Evolutionary conservation across 2,797 vertebrate genomes (phyloP).

Genomic region (Artibeus lituratus): DNA sequence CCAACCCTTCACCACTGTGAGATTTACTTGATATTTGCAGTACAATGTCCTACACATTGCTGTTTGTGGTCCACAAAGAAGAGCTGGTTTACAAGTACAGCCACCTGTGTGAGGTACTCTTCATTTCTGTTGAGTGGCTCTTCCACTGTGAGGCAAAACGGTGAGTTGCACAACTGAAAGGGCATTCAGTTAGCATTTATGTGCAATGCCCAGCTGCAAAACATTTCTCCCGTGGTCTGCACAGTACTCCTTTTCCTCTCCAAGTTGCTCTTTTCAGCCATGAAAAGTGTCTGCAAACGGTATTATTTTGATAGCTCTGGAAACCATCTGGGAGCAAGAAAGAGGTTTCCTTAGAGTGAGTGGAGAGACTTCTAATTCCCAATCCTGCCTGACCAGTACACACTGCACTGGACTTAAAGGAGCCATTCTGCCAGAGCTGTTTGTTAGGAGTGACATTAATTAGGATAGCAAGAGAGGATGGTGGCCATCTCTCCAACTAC

Average conservation of each 20-base stretch:
- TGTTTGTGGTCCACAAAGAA: not conserved
- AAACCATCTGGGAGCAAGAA: conserved; percentile 61
- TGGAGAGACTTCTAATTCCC: not conserved
- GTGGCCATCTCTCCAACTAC: not conserved
- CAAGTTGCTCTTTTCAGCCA: conserved; percentile 46
- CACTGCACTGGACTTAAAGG: not conserved
- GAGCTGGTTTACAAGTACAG: conserved; percentile 16
- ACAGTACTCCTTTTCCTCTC: conserved; percentile 20
- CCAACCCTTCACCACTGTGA: not conserved
- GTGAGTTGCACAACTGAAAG: conserved; percentile 13
- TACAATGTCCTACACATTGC: not conserved
- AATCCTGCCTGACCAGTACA: not conserved
- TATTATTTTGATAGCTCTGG: conserved; percentile 66
- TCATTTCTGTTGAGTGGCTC: conserved; percentile 10
- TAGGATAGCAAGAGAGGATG: not conserved
- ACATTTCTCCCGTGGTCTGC: not conserved
- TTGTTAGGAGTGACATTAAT: not conserved
- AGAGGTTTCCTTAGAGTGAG: conserved; percentile 21
- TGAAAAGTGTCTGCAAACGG: conserved; percentile 51
- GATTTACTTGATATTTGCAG: not conserved
- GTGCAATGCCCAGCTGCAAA: conserved; percentile 41
- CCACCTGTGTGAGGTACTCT: not conserved
- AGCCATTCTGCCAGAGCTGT: not conserved
- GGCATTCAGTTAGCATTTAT: not conserved
- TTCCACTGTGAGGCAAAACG: not conserved